Base-by-base conservation (phyloP, 1,140 invertebrate genomes). In the Brachionus sp. region DNA sequence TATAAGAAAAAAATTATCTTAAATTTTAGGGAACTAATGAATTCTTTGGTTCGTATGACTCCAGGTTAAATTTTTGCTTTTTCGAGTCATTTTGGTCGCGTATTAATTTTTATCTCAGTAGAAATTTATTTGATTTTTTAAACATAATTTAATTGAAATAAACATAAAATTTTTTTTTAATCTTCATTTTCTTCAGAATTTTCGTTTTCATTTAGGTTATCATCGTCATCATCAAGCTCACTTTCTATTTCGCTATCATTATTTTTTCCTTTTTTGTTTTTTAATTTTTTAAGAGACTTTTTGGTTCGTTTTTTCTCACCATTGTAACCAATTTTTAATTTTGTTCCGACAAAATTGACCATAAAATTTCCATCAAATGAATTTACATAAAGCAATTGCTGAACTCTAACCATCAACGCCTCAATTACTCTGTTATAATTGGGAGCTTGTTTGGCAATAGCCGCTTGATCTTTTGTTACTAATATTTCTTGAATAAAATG, bases 401-500 rank as follows among this genome's bases (percentile, higher is more conserved):
- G 35, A 9, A 80, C 46, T 62, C 77, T 33, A 6, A 80, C 29
- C 33, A 80, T 62, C 9, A 62, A 42, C 2, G 50, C 62, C 33
- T 80, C 77, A 10, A 80, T 66, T 39, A 19, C 23, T 62, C 37
- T 57, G 9, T 42, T 80, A 29, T 80, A 80, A 25, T 62, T 10
- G 3, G 77, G 77, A 12, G 77, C 77, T 80, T 80, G 77, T 66
- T 80, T 80, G 23, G 77, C 46, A 12, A 80, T 62, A 12, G 77
- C 77, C 13, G 62, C 19, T 57, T 80, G 50, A 29, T 39, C 35
- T 12, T 80, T 80, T 3, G 77, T 80, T 10, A 80, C 50, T 16
- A 57, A 62, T 16, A 80, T 62, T 12, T 80, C 77, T 80, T 80
- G 77, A 37, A 80, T 39, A 80, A 62, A 80, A 37, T 80, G 77